Evolutionary conservation across 2,113 vertebrate genomes (phyloP), one percentile per base, ranked within the genome.

Genomic region (Octodon degus): DNA sequence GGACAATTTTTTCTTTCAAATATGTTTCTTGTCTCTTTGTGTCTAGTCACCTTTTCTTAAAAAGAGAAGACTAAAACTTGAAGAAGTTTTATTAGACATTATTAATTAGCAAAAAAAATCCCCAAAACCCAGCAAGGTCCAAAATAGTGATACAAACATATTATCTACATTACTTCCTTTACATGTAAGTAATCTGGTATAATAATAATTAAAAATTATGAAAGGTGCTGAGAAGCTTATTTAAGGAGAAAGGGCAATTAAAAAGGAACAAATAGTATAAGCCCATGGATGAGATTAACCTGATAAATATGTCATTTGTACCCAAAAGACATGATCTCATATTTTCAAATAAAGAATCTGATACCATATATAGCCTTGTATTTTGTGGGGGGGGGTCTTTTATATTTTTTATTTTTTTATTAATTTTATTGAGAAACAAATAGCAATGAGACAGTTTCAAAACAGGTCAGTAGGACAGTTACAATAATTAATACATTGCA

Each of bases 161-260:
- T 74, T 65, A 80, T 37, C 16, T 87, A 50, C 40, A 82, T 74
- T 77, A 94, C 9, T 87, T 93, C 17, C 32, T n/a, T 88, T 85
- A 62, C 1, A 19, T 50, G 62, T 50, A 22, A 37, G n/a, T 82
- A 79, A 83, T 4, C 25, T 90, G 16, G 47, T 79, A 92, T 43
- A 95, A 63, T 58, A 24, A 87, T 7, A 12, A 53, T 53, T 53
- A 53, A 53, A 88, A 86, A 2, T 55, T 37, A 65, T 30, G 60
- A 62, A 43, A 37, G 40, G 55, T 90, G 53, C 37, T 87, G 32
- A 82, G 95, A 79, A 81, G 27, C 30, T 50, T 3, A 81, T 22
- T 70, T 85, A 85, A 76, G 55, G 58, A 90, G 32, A 32, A 86
- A 96, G 60, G 27, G 13, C 79, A 95, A 95, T 86, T 89, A 91